Evolutionary conservation across 2,797 vertebrate genomes (phyloP).

Genomic region (Gymnopithys bicolor): DNA sequence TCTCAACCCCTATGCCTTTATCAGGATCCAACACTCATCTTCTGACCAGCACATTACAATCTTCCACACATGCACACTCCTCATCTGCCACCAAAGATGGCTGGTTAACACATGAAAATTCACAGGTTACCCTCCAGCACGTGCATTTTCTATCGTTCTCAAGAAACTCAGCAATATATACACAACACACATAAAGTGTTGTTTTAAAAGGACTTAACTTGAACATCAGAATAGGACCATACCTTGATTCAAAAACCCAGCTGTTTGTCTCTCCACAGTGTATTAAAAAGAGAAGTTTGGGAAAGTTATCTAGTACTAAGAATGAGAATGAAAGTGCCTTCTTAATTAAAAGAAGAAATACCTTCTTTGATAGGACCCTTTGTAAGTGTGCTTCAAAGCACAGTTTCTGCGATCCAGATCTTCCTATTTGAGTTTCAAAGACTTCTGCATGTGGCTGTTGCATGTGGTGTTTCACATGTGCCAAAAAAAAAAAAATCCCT

Average conservation of each 20-base stretch:
- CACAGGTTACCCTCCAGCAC: background rate
- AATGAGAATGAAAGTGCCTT: constrained; percentile 30
- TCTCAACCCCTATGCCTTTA: background rate
- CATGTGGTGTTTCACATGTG: constrained; percentile 9
- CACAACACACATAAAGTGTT: background rate
- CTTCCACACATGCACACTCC: background rate
- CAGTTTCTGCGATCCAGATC: constrained; percentile 60
- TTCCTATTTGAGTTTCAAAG: constrained; percentile 64
- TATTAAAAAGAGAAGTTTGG: constrained; percentile 19
- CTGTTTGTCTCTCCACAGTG: background rate
- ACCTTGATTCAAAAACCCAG: background rate
- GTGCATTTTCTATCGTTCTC: background rate
- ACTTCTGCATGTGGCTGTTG: constrained; percentile 52
- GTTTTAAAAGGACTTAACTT: background rate
- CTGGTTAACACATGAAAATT: accelerated
- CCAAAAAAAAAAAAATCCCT: constrained; percentile 4
- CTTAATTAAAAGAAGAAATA: constrained; percentile 64
- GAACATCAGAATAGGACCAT: background rate
- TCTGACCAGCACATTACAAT: background rate
- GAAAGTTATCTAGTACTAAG: constrained; percentile 39
- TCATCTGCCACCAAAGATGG: background rate
- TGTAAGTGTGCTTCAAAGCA: constrained; percentile 64
- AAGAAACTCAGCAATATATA: background rate
- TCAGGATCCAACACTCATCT: background rate
- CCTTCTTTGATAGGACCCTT: constrained; percentile 65